Conservation (phyloP, 64 coral and sea anemone genomes). For the Cladopsammia gracilis region DNA sequence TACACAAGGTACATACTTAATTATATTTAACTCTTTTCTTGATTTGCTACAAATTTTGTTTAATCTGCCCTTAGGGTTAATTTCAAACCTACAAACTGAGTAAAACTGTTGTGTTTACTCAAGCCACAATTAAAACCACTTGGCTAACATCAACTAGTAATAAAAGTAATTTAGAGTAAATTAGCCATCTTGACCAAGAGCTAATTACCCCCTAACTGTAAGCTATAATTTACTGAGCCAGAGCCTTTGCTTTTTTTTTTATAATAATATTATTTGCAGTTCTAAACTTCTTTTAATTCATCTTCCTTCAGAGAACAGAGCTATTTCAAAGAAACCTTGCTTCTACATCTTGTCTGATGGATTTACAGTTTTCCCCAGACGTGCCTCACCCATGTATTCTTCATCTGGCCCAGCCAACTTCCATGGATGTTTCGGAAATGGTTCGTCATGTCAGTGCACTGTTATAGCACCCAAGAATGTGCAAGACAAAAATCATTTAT, state of each 20-base stretch:
- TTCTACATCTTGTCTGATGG: slow-evolving; percentile 57
- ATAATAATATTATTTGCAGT: neutral
- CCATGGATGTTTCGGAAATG: slow-evolving; percentile 22
- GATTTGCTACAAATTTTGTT: no score
- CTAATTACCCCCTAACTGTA: no score
- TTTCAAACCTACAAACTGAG: no score
- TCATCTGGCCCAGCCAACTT: slow-evolving; percentile 12
- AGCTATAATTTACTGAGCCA: no score
- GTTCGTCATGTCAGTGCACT: slow-evolving; percentile 1
- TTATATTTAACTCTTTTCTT: neutral
- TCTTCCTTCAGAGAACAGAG: slow-evolving; percentile 49
- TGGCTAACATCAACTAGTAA: no score
- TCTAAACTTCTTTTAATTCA: neutral
- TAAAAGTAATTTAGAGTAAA: no score
- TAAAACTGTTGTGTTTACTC: no score
- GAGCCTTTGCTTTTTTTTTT: no score
- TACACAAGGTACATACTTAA: slow-evolving; percentile 29
- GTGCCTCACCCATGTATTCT: slow-evolving; percentile 14
- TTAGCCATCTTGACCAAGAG: no score
- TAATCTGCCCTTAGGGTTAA: no score
- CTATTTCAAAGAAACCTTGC: slow-evolving; percentile 54
- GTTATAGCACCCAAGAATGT: neutral
- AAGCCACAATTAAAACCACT: no score
- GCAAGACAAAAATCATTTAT: neutral
- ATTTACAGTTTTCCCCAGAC: slow-evolving; percentile 39